Base-by-base conservation (phyloP, 2,797 vertebrate genomes). In the Paguma larvata region DNA sequence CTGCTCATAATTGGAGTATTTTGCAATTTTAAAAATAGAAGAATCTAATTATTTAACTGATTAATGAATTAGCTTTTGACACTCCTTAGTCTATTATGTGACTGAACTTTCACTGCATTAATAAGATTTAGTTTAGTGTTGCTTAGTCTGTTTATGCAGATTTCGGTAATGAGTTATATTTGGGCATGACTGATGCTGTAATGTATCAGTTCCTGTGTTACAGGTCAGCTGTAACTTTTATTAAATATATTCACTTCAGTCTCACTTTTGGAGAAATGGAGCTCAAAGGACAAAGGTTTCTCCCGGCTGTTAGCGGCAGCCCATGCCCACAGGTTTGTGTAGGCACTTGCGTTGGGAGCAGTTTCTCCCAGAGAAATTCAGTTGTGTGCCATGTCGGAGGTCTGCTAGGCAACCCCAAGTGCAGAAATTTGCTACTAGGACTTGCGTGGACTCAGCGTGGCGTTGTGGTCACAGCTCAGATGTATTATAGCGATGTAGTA, bases 31-130 rank as follows among this genome's bases (percentile, higher is more conserved):
- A 51, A 91, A 90, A 82, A 88, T 34, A 79, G 75, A 82, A 89
- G 63, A 70, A 51, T 73, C n/a, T 83, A 41, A 85, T 75, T 86
- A 63, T 75, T 94, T 85, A 89, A 67, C n/a, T 48, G 27, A 75
- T 88, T 56, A 90, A 95, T 94, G 84, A 91, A 94, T 93, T 92
- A 94, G 95, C 65, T 87, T 97, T 95, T 78, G 59, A 89, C 63
- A 82, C 13, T 82, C 51, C 38, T 62, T 75, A 93, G 51, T 86
- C 18, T 92, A 84, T 70, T 79, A 44, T 41, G 38, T 59, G 63
- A 16, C 93, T 89, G 87, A 91, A 92, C 53, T 89, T 85, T 21
- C 34, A 62, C 65, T 82, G 51, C 44, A 83, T 93, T 95, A 78
- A 27, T 79, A 96, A 79, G 32, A 63, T 95, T 89, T 89, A 38